Evolutionary conservation across 2,113 vertebrate species (phyloP), one percentile per base, ranked within the genome.

Genomic region (Leptocoma aspasia): DNA sequence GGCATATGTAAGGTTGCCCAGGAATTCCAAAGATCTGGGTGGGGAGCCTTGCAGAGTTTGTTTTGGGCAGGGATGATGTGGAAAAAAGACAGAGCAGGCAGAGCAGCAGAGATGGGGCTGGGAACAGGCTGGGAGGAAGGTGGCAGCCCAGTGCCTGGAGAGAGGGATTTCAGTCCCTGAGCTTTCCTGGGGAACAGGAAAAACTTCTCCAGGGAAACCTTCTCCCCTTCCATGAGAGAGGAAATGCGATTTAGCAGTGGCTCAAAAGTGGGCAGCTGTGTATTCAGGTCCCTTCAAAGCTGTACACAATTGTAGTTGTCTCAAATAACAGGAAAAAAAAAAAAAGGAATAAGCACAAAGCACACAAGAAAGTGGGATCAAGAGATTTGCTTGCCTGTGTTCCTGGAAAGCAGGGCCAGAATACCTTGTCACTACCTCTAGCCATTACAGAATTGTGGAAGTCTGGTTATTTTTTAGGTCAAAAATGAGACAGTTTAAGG

Each of bases 21-120:
- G 92, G 95, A 97, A 97, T 97, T 95, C 82, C 13, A 89, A 93
- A 93, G 94, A 93, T 92, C 80, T 95, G 95, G 95, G 94, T 96
- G 96, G 89, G 96, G 94, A 95, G 61, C 69, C 72, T 56, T 21
- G 82, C 2, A 6, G 92, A 94, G 83, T 91, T 94, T 97, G 80
- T 83, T 94, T 95, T 94, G 95, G 95, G 95, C 89, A 96, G 69
- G 69, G 94, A 89, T 94, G 64, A 2, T 39, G 69, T 56, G 73
- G 86, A 78, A 80, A 52, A 92, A 81, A 96, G 82, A 37, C 56
- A 26, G 65, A 92, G 82, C 15, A 72, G 66, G 8, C 2, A 30
- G 79, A 93, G 81, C 45, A 60, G 83, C 86, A 37, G 76, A 78
- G 68, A 24, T 1, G 1, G 82, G 68, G 61, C 41, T 15, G 13